A percentile compares a stretch with the other conserved stretches of the same genome.
Conservation (phyloP, 2,888 invertebrate species). For the Fragum whitleyi region DNA sequence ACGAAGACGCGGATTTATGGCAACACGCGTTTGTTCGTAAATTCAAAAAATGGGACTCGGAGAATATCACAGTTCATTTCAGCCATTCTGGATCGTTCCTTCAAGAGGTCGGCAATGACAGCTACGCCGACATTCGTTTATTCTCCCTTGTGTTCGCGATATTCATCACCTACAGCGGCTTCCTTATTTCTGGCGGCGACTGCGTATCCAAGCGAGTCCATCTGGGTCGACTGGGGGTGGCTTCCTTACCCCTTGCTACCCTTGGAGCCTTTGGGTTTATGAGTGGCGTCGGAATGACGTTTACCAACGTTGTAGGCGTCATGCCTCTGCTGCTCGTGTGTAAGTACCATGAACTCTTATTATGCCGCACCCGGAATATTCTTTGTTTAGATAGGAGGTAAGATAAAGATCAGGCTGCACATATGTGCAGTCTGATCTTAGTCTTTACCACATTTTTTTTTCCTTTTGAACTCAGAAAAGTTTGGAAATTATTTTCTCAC, state of each 20-base stretch:
- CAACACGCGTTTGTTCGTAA: slow-evolving; percentile 40
- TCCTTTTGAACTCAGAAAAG: too few relatives aligned
- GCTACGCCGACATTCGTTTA: slow-evolving; percentile 47
- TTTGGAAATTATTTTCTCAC: too few relatives aligned
- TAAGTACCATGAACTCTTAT: slow-evolving; percentile 50
- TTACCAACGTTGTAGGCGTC: slow-evolving; percentile 51
- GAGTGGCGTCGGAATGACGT: slow-evolving; percentile 43
- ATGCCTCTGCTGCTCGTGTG: slow-evolving; percentile 49
- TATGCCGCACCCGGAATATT: too few relatives aligned
- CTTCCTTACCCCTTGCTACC: slow-evolving; percentile 42
- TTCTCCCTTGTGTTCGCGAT: slow-evolving; percentile 56
- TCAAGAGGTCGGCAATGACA: slow-evolving; percentile 51
- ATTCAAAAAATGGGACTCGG: slow-evolving; percentile 47
- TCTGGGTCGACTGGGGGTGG: slow-evolving; percentile 44
- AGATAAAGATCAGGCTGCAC: too few relatives aligned
- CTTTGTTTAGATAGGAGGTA: too few relatives aligned
- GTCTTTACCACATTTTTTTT: too few relatives aligned
- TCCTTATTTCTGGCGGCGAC: slow-evolving; percentile 53
- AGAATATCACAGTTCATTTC: slow-evolving; percentile 39
- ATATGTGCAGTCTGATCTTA: too few relatives aligned
- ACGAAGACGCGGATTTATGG: slow-evolving; percentile 44
- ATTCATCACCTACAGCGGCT: slow-evolving; percentile 51
- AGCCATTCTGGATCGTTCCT: slow-evolving; percentile 46
- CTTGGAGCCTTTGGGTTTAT: slow-evolving; percentile 54
- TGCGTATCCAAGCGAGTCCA: slow-evolving; percentile 47